A percentile compares a stretch with the other conserved stretches of the same genome.
Conservation (phyloP, 2,113 vertebrate species). For the Cinclus mexicanus region DNA sequence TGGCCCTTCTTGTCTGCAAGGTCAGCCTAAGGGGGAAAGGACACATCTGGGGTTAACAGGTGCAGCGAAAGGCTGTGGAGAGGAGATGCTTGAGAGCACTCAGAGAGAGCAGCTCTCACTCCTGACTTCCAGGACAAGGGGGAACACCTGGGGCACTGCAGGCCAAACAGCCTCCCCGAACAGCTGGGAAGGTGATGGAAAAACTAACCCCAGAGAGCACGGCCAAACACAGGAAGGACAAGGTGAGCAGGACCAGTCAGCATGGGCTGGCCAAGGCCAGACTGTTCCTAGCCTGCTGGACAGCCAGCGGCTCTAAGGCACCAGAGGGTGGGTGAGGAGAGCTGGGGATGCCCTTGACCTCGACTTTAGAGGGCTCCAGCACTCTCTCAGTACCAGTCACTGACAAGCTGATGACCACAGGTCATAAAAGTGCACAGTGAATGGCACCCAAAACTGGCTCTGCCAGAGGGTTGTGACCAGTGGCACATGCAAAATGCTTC, state of each 20-base stretch:
- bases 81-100: not conserved
- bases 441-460: not conserved
- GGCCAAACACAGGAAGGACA: not conserved
- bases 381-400: not conserved
- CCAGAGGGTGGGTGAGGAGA: not conserved
- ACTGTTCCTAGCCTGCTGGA: not conserved
- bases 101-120: not conserved
- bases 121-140: not conserved
- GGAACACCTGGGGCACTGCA: not conserved
- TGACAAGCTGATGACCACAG: not conserved
- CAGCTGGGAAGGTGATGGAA: not conserved
- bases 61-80: not conserved
- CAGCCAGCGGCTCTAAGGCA: not conserved
- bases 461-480: not conserved
- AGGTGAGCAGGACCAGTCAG: not conserved
- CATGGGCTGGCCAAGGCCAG: not conserved
- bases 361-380: not conserved
- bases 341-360: not conserved
- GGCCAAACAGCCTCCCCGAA: not conserved
- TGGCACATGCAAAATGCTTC: not conserved
- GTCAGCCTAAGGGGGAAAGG: slow-evolving; percentile 77
- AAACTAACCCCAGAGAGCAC: not conserved
- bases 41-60: rapidly evolving
- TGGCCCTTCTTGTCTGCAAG: slow-evolving; percentile 94
- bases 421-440: rapidly evolving